These are phyloP conservation scores for Trochalopteron elliotii DNA, from an alignment of 2,113 vertebrate genomes.

Conservation along the genomic window DNA sequence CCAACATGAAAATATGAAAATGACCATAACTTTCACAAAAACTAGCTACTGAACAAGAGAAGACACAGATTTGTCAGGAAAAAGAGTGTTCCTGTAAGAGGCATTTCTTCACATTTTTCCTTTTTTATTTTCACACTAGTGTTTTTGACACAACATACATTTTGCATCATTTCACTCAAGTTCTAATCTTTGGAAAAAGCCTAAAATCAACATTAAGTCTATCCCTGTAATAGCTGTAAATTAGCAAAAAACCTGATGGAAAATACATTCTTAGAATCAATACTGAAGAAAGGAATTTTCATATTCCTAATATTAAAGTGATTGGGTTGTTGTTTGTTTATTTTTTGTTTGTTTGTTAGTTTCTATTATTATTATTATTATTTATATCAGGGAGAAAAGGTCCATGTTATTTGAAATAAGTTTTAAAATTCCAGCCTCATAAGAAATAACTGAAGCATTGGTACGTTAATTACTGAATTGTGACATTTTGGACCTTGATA, in stretches of 20 bases:
- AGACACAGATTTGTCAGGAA: not conserved
- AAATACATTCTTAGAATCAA: not conserved
- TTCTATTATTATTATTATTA: not conserved
- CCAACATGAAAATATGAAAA: not conserved
- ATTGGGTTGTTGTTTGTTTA: no score
- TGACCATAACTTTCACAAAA: not conserved
- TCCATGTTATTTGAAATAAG: not conserved
- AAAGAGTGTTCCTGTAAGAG: not conserved
- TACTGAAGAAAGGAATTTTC: not conserved
- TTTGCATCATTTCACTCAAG: not conserved
- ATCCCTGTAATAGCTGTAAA: not conserved
- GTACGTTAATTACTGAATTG: not conserved
- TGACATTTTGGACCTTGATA: not conserved
- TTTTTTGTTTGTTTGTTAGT: not conserved
- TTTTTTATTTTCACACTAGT: not conserved
- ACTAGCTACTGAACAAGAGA: not conserved
- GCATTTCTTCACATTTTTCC: not conserved
- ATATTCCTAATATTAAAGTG: not conserved
- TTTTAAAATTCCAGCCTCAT: not conserved
- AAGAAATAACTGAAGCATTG: not conserved
- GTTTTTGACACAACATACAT: not conserved
- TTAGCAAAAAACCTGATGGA: not conserved
- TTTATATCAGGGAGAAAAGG: not conserved
- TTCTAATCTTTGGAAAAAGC: not conserved
- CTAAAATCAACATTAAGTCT: not conserved